phyloP scores from a whole-genome alignment of 2,888 invertebrate species.

The Phrixothrix hirtus region DNA sequence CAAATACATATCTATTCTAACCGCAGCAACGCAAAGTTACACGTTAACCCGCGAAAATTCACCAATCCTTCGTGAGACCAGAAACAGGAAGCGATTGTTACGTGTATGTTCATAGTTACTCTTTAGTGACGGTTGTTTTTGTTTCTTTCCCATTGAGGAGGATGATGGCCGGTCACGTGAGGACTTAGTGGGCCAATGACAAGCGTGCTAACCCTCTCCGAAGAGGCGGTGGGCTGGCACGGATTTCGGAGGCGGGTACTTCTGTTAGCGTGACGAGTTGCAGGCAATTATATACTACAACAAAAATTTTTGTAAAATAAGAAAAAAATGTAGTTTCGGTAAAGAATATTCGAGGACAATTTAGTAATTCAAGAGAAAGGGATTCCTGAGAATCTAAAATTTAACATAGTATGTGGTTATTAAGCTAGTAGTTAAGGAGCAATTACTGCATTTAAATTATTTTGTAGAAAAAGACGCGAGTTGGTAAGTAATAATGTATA shows the following conservation, averaged over 20 bases:
- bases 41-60: slow-evolving; percentile 44
- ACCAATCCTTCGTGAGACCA: slow-evolving; percentile 47
- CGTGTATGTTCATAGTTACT: slow-evolving; percentile 56
- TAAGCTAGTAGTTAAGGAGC: no score
- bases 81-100: slow-evolving; percentile 57
- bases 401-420: no score
- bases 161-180: slow-evolving; percentile 58
- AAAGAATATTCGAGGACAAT: slow-evolving; percentile 21
- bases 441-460: no score
- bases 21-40: slow-evolving; percentile 26
- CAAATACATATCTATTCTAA: slow-evolving; percentile 12
- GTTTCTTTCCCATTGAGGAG: slow-evolving; percentile 58
- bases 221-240: slow-evolving; percentile 55
- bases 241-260: slow-evolving; percentile 51
- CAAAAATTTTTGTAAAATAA: slow-evolving; percentile 34
- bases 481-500: no score
- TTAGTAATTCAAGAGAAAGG: no score
- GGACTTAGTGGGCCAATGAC: slow-evolving; percentile 49
- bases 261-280: slow-evolving; percentile 52
- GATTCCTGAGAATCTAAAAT: no score
- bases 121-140: slow-evolving; percentile 58
- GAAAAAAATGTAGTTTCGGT: slow-evolving; percentile 21
- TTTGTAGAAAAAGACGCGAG: slow-evolving; percentile 1
- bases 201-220: slow-evolving; percentile 55
- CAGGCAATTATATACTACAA: slow-evolving; percentile 49